Evolutionary conservation across 2,888 invertebrate genomes (phyloP).

Genomic region (Aphidius colemani): DNA sequence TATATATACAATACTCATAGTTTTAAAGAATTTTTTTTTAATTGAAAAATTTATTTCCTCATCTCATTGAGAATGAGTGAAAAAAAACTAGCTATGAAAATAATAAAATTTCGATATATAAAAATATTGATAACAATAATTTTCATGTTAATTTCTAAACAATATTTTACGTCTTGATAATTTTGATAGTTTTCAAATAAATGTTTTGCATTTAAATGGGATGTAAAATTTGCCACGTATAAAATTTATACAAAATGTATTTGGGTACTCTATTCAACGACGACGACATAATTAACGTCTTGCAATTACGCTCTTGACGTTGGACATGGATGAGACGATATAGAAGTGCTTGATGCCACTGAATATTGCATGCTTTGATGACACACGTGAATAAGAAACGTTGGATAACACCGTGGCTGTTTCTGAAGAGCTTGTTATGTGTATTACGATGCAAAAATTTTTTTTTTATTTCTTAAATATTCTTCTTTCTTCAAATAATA

Average conservation of each 20-base stretch:
- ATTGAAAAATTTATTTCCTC: too few relatives aligned
- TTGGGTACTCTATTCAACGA: conserved; percentile 3
- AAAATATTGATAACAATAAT: too few relatives aligned
- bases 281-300: conserved; percentile 50
- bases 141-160: too few relatives aligned
- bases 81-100: too few relatives aligned
- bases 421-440: conserved; percentile 43
- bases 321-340: conserved; percentile 32
- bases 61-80: too few relatives aligned
- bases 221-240: too few relatives aligned
- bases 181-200: too few relatives aligned
- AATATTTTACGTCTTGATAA: too few relatives aligned
- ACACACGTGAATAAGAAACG: conserved; percentile 43
- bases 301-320: conserved; percentile 45
- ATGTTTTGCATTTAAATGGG: too few relatives aligned
- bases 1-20: not conserved
- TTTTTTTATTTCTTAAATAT: conserved; percentile 30
- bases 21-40: too few relatives aligned
- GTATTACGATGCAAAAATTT: conserved; percentile 38
- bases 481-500: conserved; percentile 39
- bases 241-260: not conserved
- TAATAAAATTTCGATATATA: too few relatives aligned
- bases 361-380: conserved; percentile 48
- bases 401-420: conserved; percentile 31
- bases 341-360: conserved; percentile 27